A percentile compares a stretch with the other conserved stretches of the same genome.
These are phyloP conservation scores for Sebastes melanostomus DNA, from an alignment of 2,797 vertebrate genomes.

Conservation along the genomic window DNA sequence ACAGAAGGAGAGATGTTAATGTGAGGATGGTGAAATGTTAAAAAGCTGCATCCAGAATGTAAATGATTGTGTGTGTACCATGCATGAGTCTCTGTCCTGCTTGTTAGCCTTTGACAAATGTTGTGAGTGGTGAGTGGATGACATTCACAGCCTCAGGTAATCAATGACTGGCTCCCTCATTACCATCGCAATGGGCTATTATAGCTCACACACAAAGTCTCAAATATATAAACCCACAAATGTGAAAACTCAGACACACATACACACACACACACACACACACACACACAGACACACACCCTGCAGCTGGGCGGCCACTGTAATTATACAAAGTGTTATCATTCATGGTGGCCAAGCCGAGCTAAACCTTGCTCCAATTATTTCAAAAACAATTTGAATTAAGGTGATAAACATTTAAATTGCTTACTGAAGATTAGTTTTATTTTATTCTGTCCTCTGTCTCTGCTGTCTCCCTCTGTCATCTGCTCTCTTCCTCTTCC, in stretches of 20 bases:
- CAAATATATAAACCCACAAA: constrained; percentile 6
- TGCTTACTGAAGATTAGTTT: constrained; percentile 45
- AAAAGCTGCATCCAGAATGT: constrained; percentile 17
- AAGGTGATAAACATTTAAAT: constrained; percentile 67
- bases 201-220: constrained; percentile 2
- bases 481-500: neutral
- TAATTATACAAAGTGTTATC: constrained; percentile 57
- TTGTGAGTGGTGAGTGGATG: constrained; percentile 31
- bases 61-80: constrained; percentile 23
- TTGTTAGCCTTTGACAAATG: constrained; percentile 58
- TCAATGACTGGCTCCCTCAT: constrained; percentile 56
- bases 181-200: constrained; percentile 38
- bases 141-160: constrained; percentile 54
- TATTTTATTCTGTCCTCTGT: constrained; percentile 4
- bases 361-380: constrained; percentile 50
- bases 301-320: constrained; percentile 7
- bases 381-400: constrained; percentile 67
- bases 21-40: neutral
- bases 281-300: too few relatives aligned
- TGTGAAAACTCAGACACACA: neutral
- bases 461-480: neutral
- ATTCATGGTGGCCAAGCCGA: constrained; percentile 34
- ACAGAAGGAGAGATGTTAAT: constrained; percentile 13
- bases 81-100: constrained; percentile 28
- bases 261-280: too few relatives aligned